Conservation (phyloP, 1,140 invertebrate species). For the Drosophila navojoa region DNA sequence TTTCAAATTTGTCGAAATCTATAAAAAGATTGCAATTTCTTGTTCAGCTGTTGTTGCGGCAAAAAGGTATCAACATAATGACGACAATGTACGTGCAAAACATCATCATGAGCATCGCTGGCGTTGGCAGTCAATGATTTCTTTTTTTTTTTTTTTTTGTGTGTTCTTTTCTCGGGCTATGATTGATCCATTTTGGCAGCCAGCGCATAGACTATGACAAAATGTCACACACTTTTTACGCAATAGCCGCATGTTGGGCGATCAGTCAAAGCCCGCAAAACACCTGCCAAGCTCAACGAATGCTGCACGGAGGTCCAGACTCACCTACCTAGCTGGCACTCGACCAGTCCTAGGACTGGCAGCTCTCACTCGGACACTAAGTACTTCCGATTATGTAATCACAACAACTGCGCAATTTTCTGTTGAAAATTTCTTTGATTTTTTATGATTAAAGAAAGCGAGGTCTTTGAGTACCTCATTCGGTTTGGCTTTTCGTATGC, state of each 20-base stretch:
- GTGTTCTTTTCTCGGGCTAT: conserved; percentile 40
- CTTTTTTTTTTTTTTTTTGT: conserved; percentile 26
- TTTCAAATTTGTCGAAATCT: conserved; percentile 81
- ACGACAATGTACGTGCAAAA: conserved; percentile 55
- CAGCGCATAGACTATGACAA: conserved; percentile 45
- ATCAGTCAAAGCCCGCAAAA: not conserved
- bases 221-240: conserved; percentile 34
- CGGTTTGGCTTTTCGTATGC: conserved; percentile 32
- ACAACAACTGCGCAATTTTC: conserved; percentile 75
- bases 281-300: conserved; percentile 2
- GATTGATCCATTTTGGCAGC: conserved; percentile 72
- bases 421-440: conserved; percentile 27
- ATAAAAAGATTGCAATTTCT: conserved; percentile 80
- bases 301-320: not conserved
- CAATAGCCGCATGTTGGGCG: not conserved
- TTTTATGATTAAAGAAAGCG: not conserved
- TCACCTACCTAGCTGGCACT: conserved; percentile 52
- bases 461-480: conserved; percentile 8
- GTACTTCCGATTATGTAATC: conserved; percentile 62
- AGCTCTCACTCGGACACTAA: conserved; percentile 4
- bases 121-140: conserved; percentile 64
- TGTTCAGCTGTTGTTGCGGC: conserved; percentile 71
- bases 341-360: conserved; percentile 1
- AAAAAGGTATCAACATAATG: conserved; percentile 75
- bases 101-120: conserved; percentile 33